Base-by-base conservation (phyloP, 1,140 invertebrate genomes). In the Macrosteles quadrilineatus region DNA sequence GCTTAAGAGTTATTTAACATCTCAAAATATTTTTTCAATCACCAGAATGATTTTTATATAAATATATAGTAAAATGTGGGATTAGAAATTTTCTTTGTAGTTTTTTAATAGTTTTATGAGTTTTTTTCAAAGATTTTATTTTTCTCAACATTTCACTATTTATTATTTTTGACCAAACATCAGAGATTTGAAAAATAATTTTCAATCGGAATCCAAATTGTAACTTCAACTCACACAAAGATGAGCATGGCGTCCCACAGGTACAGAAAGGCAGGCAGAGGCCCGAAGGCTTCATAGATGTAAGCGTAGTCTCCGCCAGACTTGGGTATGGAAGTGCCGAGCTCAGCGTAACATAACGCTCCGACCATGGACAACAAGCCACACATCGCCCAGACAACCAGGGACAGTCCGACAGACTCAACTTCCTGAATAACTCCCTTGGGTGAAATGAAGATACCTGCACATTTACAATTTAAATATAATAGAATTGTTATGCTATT, bases 231-330 rank as follows among this genome's bases (percentile, higher is more conserved):
- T 84, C 81, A 91, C 89, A 92, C 90, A 83, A 92, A 91, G 68
- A 92, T 88, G 74, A 92, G 83, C 82, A 90, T 91, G 19, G 91
- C 90, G 78, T 91, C 95, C 95, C 95, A 98, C 1, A 98, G 82
- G 78, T 96, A 97, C 3, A 98, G 82, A 81, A 98, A 99, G 1
- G 95, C 95, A 11, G 94, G 92, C 31, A 98, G 80, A 19, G 92
- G 87, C n/a, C 97, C 97, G 80, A 95, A 98, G 0, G 95, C 90
- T 78, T 94, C 91, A 76, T 89, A 85, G 72, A 97, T 95, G 76
- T 97, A 98, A 6, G 94, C 92, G 79, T 97, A 97, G 81, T 97
- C 95, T 4, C 95, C 95, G 0, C 95, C 95, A 66, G 94, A 96
- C 77, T 94, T 91, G 1, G 93, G 88, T 75, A 88, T 88, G 2